Evolutionary conservation across 2,888 invertebrate species (phyloP).

Genomic region (Synanthedon andrenaeformis): DNA sequence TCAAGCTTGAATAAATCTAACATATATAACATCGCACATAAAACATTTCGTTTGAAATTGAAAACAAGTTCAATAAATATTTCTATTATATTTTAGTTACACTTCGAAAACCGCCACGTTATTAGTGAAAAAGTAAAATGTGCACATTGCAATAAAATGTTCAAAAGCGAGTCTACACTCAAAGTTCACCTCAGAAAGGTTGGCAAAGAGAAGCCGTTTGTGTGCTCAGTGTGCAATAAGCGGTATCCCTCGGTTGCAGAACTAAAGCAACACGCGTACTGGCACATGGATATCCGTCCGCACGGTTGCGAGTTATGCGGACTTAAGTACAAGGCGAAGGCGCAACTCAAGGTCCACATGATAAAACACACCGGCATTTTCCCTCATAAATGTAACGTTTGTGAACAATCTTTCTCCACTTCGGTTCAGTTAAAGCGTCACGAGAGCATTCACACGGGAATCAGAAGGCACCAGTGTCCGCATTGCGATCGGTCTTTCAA

Average conservation of each 20-base stretch:
- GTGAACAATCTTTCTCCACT: constrained; percentile 14
- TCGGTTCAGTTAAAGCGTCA: constrained; percentile 14
- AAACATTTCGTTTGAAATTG: too few relatives aligned
- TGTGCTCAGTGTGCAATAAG: constrained; percentile 32
- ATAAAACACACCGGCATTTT: constrained; percentile 16
- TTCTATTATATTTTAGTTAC: neutral
- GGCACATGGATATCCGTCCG: constrained; percentile 31
- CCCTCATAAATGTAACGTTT: constrained; percentile 16
- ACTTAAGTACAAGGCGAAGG: constrained; percentile 26
- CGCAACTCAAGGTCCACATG: constrained; percentile 22
- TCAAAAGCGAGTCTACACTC: constrained; percentile 22
- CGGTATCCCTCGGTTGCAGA: constrained; percentile 11
- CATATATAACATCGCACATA: too few relatives aligned
- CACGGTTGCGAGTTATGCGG: constrained; percentile 28
- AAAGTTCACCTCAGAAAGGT: constrained; percentile 19
- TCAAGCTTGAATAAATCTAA: too few relatives aligned
- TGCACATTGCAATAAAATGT: constrained; percentile 28
- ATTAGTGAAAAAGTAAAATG: constrained; percentile 19
- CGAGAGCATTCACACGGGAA: constrained; percentile 20
- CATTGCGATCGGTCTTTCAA: constrained; percentile 20
- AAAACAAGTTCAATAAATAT: neutral
- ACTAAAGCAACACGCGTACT: constrained; percentile 29
- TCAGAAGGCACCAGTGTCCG: constrained; percentile 14
- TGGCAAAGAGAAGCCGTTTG: constrained; percentile 14
- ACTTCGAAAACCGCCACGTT: neutral